Conservation (phyloP, 2,888 invertebrate genomes). For the Lasiommata megera region DNA sequence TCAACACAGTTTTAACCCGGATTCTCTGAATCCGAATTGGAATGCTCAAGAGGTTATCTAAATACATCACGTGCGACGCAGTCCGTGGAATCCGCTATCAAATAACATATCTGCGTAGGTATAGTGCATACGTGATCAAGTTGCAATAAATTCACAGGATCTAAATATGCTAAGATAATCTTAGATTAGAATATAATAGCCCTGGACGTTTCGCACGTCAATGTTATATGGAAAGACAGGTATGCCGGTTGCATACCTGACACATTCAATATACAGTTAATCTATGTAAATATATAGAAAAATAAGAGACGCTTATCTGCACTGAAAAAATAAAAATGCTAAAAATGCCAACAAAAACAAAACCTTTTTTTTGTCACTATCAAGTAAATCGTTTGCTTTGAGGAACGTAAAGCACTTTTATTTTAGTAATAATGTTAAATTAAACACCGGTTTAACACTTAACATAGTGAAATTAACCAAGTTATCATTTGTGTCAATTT, state of each 20-base stretch:
- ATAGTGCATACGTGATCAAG: constrained; percentile 45
- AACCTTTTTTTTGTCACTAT: too few species aligned
- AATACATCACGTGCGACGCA: constrained; percentile 51
- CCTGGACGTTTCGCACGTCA: background rate
- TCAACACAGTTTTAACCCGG: constrained; percentile 6
- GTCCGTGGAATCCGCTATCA: constrained; percentile 53
- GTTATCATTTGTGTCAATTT: too few species aligned
- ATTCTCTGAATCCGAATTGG: constrained; percentile 19
- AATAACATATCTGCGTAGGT: constrained; percentile 48
- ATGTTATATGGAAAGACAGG: background rate
- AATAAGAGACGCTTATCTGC: too few species aligned
- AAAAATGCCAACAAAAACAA: too few species aligned
- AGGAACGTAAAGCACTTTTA: too few species aligned
- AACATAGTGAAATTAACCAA: too few species aligned
- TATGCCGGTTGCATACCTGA: background rate
- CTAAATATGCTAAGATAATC: background rate
- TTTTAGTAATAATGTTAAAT: too few species aligned
- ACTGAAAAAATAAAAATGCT: too few species aligned
- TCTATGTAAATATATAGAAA: too few species aligned
- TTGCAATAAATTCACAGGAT: constrained; percentile 4
- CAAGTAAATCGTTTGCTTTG: too few species aligned
- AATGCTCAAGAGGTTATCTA: constrained; percentile 35
- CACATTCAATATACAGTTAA: background rate
- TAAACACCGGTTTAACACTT: too few species aligned
- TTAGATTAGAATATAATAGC: constrained; percentile 1